Base-by-base conservation (phyloP, 53 echinoderm and acorn worm genomes). In the Holothuria scabra region DNA sequence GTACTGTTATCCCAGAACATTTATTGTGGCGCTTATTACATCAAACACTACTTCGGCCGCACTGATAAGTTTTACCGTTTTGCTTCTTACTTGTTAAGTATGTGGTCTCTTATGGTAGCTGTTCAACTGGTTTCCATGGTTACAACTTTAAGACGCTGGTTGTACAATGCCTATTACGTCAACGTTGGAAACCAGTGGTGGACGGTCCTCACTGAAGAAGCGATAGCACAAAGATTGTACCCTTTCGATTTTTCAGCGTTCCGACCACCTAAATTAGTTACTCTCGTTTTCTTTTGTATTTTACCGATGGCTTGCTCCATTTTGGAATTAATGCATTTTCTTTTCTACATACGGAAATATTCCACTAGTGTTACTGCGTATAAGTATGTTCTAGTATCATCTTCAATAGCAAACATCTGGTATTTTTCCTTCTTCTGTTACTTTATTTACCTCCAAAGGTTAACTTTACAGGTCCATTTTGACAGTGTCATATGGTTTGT, bases 401-500 rank as follows among this genome's bases (percentile, higher is more conserved):
- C 52, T 14, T 52, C 52, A 0, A 52, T 52, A 52, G 18, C 4
- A 1, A 56, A 56, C 29, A 78, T 57, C 55, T 78, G 78, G 78
- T 78, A 78, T 32, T 78, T 30, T 20, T 56, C 57, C 3, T 23
- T 52, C 24, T 78, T 78, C 48, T 78, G 78, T 33, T 78, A 78
- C 57, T 78, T 78, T 21, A 25, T 78, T 1, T 21, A 78, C 58
- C 28, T 78, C 33, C 78, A 78, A 30, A 33, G 59, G 5, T 9
- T 78, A 78, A 55, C 78, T 2, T 20, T 78, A 32, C 56, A 78
- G n/a, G 31, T 28, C 6, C 56, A 31, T 18, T 78, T 78, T 32
- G 78, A 78, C 25, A 33, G 56, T 21, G 21, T 78, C 56, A 21
- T 78, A 28, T 78, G 78, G 78, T 78, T 78, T 21, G 78, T 78